These are phyloP conservation scores for Chrysolina haemoptera DNA, from an alignment of 2,888 invertebrate species.

Conservation along the genomic window DNA sequence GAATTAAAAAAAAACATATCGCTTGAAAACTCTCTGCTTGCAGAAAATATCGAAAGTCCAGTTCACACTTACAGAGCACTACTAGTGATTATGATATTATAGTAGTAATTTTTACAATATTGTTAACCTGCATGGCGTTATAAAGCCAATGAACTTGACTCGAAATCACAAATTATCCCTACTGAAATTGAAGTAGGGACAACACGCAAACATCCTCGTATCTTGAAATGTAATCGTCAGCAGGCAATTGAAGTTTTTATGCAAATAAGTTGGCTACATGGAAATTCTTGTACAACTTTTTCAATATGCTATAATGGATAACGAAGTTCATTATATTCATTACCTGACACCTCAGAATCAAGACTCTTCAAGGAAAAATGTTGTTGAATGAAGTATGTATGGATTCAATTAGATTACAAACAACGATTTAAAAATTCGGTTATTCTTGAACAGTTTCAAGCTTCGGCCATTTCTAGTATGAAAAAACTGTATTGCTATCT, in stretches of 20 bases:
- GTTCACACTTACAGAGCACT: not conserved
- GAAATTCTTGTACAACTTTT: not conserved
- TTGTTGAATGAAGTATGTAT: too few species aligned
- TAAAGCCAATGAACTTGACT: slow-evolving; percentile 16
- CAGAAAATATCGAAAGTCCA: too few species aligned
- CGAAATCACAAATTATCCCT: slow-evolving; percentile 17
- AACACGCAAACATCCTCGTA: not conserved
- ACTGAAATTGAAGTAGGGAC: not conserved
- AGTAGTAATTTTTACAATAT: slow-evolving; percentile 2
- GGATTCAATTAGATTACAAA: too few species aligned
- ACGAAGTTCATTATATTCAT: not conserved
- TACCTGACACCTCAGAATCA: too few species aligned
- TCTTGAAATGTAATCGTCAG: not conserved
- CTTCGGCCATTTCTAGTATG: too few species aligned
- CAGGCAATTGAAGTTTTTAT: slow-evolving; percentile 10
- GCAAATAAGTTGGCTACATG: not conserved
- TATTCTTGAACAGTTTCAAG: too few species aligned
- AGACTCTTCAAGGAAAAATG: too few species aligned
- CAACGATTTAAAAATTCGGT: too few species aligned
- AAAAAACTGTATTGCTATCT: too few species aligned
- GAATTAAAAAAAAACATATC: too few species aligned
- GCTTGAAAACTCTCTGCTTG: too few species aligned
- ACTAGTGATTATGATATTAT: slow-evolving; percentile 3
- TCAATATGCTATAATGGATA: not conserved
- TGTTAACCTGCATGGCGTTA: slow-evolving; percentile 16